Evolutionary conservation across 2,797 vertebrate genomes (phyloP), one percentile per base, ranked within the genome.

Genomic region (Pseudomugil tenellus): DNA sequence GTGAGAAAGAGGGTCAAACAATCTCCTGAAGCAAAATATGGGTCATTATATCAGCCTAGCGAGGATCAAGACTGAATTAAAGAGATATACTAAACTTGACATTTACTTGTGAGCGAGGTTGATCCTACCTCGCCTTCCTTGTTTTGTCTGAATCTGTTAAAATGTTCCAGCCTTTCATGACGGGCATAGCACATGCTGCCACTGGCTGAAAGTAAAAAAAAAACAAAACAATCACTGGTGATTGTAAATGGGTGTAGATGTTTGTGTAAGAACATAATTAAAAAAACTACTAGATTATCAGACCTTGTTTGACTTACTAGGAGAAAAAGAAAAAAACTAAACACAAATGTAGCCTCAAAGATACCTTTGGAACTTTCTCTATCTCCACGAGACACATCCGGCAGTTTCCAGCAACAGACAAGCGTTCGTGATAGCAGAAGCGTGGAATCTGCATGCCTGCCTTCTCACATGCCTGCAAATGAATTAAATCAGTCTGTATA

Each of bases 111-210:
- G 3, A 16, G 19, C 56, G 55, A 21, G 3, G n/a, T 21, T 43
- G 6, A 26, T 49, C 53, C 26, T 82, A 98, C 96, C 97, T 96
- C 74, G 97, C 97, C 92, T 97, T 98, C 75, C 93, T 95, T 72
- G 96, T 96, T 86, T 98, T 98, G 81, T 98, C 97, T 2, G 97
- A 98, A 86, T 97, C 94, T 65, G 96, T 98, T 70, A 98, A 92
- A 84, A 98, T 98, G 81, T 98, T 98, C 97, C 97, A 98, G 11
- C 97, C 97, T 84, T 98, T 99, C 96, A 99, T 98, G 70, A 98
- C 97, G 41, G 96, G 97, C 97, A 98, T 98, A 57, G 97, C 96
- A 91, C 97, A 98, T 31, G 97, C 96, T 83, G 97, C 97, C 72
- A 98, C 97, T 13, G 97, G 96, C 97, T 98, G 71, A 17, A 89